Conservation (phyloP, 2,797 vertebrate species). For the Chrosomus eos region DNA sequence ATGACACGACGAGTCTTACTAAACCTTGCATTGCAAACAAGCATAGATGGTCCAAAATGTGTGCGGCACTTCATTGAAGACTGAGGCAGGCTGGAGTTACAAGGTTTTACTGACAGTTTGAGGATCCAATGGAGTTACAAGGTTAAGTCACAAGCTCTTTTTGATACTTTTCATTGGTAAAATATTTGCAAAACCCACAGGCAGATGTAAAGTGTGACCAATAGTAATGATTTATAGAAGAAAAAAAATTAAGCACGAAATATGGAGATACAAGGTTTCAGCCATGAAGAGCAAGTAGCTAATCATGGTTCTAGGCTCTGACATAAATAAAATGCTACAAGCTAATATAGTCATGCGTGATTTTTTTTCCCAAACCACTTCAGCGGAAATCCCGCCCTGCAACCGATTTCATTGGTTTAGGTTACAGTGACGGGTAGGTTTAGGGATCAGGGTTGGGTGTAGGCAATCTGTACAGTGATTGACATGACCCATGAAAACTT, state of each 20-base stretch:
- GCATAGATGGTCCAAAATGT: too few species aligned
- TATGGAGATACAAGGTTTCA: neutral
- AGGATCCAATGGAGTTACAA: neutral
- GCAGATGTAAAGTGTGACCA: neutral
- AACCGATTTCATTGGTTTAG: too few species aligned
- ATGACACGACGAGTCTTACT: neutral
- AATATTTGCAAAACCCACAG: neutral
- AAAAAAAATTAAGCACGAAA: neutral
- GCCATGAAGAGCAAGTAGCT: neutral
- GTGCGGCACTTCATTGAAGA: too few species aligned
- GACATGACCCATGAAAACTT: too few species aligned
- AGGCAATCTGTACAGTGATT: too few species aligned
- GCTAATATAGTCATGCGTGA: neutral
- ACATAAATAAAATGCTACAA: neutral
- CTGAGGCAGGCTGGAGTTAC: neutral
- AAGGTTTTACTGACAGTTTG: neutral
- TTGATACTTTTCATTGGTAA: neutral
- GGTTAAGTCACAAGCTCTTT: neutral
- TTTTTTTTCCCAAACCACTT: too few species aligned
- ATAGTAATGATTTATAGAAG: neutral
- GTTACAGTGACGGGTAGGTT: too few species aligned
- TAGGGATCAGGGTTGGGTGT: too few species aligned
- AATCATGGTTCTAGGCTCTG: too few species aligned
- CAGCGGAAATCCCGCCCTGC: too few species aligned
- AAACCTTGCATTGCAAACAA: neutral